Evolutionary conservation across 2,797 vertebrate genomes (phyloP).

Genomic region (Hoplostethus atlanticus): DNA sequence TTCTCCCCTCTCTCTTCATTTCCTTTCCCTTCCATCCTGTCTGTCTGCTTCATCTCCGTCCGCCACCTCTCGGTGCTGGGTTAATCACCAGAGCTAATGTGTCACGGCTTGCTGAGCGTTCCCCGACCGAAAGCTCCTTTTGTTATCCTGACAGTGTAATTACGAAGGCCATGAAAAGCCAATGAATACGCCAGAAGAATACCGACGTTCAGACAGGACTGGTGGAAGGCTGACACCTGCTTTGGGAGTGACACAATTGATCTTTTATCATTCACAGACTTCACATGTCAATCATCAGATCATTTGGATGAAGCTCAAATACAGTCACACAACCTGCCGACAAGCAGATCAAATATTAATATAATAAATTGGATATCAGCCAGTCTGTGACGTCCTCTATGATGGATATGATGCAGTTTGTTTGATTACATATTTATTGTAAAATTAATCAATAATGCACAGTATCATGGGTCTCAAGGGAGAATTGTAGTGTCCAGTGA

Average conservation of each 20-base stretch:
- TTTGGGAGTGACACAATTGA: constrained; percentile 15
- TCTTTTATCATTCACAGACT: constrained; percentile 36
- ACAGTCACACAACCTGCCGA: constrained; percentile 5
- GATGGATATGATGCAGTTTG: constrained; percentile 3
- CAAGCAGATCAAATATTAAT: constrained; percentile 23
- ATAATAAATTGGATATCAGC: no score
- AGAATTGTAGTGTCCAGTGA: no score
- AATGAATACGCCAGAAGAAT: constrained; percentile 58
- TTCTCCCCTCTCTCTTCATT: constrained; percentile 29
- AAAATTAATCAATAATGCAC: no score
- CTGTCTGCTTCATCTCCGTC: constrained; percentile 44
- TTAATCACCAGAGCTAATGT: constrained; percentile 72
- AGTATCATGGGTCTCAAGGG: no score
- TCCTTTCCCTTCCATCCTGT: constrained; percentile 5
- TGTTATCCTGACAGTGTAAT: constrained; percentile 70
- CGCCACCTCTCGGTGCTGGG: constrained; percentile 47
- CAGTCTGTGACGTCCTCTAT: not conserved
- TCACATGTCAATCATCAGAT: constrained; percentile 28
- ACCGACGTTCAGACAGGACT: constrained; percentile 27
- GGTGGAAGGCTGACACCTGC: constrained; percentile 56
- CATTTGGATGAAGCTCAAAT: not conserved
- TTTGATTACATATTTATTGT: no score
- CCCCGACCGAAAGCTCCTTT: constrained; percentile 54
- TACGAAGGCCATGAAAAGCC: constrained; percentile 52
- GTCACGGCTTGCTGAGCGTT: constrained; percentile 68